A percentile compares a stretch with the other conserved stretches of the same genome.
These are phyloP conservation scores for Numenius phaeopus DNA, from an alignment of 2,797 vertebrate species.

Conservation along the genomic window DNA sequence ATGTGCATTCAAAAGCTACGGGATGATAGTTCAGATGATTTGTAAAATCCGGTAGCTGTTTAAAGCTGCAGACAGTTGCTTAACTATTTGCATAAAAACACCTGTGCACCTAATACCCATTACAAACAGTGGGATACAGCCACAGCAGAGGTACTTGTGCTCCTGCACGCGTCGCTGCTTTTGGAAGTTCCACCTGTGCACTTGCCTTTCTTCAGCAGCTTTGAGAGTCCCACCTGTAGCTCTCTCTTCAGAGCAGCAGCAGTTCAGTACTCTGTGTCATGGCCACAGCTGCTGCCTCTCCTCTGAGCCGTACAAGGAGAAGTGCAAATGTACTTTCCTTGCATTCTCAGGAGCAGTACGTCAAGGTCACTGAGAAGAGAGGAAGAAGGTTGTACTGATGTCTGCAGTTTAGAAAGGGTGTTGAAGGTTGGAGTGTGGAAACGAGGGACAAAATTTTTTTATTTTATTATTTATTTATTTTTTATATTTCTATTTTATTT, in stretches of 20 bases:
- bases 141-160: neutral
- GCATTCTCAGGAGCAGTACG: neutral
- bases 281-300: neutral
- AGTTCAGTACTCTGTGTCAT: neutral
- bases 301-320: neutral
- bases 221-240: neutral
- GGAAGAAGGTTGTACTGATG: neutral
- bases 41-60: neutral
- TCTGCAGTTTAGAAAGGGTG: neutral
- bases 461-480: too few relatives aligned
- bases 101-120: neutral
- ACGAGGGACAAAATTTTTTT: neutral
- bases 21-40: neutral
- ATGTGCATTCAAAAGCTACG: neutral
- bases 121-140: neutral
- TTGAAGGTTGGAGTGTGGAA: neutral
- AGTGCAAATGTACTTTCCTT: neutral
- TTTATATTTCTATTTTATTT: too few relatives aligned
- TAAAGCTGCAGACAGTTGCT: neutral
- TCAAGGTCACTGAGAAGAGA: neutral
- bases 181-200: neutral
- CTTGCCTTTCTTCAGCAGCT: neutral
- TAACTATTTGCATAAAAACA: neutral
- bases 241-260: neutral
- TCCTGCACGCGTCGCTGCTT: neutral